A percentile compares a stretch with the other conserved stretches of the same genome.
Conservation (phyloP, 1,140 invertebrate species). For the Druon quercuslanigerum region DNA sequence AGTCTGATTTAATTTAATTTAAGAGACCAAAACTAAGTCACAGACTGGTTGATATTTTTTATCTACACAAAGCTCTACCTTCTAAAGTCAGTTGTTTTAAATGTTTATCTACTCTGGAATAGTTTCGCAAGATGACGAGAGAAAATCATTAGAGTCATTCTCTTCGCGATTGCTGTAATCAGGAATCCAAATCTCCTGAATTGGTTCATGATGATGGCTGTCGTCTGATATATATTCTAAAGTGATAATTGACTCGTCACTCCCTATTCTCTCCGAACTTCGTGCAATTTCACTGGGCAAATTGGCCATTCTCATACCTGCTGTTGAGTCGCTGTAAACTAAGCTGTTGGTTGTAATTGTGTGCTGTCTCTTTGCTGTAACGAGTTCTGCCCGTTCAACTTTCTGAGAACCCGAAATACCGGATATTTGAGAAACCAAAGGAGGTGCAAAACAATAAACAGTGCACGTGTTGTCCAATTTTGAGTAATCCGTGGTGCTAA, state of each 20-base stretch:
- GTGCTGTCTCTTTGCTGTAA: slow-evolving; percentile 55
- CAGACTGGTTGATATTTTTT: not conserved
- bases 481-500: slow-evolving; percentile 53
- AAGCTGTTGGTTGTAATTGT: slow-evolving; percentile 57
- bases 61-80: not conserved
- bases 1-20: too few species aligned
- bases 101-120: not conserved
- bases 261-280: not conserved
- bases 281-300: not conserved
- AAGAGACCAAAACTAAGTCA: not conserved
- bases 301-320: slow-evolving; percentile 24
- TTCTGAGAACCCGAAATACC: slow-evolving; percentile 38
- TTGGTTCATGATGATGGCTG: slow-evolving; percentile 9
- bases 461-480: slow-evolving; percentile 64
- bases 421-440: slow-evolving; percentile 35
- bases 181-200: slow-evolving; percentile 12
- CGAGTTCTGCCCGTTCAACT: slow-evolving; percentile 48
- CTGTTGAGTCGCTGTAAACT: slow-evolving; percentile 53
- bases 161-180: not conserved
- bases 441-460: slow-evolving; percentile 52
- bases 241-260: slow-evolving; percentile 7
- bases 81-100: not conserved
- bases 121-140: slow-evolving; percentile 11
- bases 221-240: slow-evolving; percentile 15
- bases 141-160: slow-evolving; percentile 1